These are phyloP conservation scores for Tetramorium bicarinatum DNA, from an alignment of 2,888 invertebrate species.

Conservation along the genomic window DNA sequence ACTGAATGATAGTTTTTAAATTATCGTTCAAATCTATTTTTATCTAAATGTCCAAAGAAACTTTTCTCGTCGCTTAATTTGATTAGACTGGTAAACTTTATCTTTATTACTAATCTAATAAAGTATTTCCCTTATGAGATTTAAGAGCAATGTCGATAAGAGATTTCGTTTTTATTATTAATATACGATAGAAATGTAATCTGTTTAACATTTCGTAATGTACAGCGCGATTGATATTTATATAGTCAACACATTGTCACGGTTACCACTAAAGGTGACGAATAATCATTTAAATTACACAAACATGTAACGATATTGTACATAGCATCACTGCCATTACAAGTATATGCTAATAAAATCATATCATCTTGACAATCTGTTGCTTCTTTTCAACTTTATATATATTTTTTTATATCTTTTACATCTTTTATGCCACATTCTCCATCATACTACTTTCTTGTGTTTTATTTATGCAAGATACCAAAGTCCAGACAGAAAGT, in stretches of 20 bases:
- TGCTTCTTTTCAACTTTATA: background rate
- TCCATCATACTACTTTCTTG: background rate
- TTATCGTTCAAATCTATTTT: background rate
- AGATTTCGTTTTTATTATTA: background rate
- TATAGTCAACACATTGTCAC: background rate
- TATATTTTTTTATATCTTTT: background rate
- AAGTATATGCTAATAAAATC: slow-evolving; percentile 26
- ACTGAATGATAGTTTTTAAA: background rate
- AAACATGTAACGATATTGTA: slow-evolving; percentile 22
- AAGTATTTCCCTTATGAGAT: background rate
- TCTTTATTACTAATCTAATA: background rate
- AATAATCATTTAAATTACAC: slow-evolving; percentile 30
- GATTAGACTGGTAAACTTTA: background rate
- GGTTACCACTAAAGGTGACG: background rate
- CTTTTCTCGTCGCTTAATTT: background rate
- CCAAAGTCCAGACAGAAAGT: background rate
- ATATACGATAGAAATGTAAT: slow-evolving; percentile 9
- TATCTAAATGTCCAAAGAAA: background rate
- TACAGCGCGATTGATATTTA: slow-evolving; percentile 36
- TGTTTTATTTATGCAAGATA: slow-evolving; percentile 9
- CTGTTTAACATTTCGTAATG: slow-evolving; percentile 31
- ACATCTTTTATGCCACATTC: background rate
- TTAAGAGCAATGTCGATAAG: background rate
- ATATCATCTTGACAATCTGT: slow-evolving; percentile 6
- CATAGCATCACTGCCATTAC: slow-evolving; percentile 14